A percentile compares a stretch with the other conserved stretches of the same genome.
These are phyloP conservation scores for Caenorhabditis virilis DNA, from an alignment of 2,888 invertebrate species.

Conservation along the genomic window DNA sequence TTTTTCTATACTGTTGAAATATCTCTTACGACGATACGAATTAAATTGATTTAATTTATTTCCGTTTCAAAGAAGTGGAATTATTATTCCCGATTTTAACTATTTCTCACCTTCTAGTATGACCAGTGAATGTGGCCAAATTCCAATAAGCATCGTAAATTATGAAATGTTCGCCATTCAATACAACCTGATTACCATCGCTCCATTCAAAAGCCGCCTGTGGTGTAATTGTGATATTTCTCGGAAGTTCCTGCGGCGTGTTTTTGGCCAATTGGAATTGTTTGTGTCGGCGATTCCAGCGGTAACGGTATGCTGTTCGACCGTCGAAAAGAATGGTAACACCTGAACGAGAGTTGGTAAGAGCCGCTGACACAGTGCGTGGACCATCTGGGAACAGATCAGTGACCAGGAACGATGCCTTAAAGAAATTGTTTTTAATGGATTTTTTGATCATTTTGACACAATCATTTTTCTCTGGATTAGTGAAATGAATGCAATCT, in stretches of 20 bases:
- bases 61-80: not conserved
- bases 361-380: slow-evolving; percentile 58
- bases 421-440: too few species aligned
- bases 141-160: slow-evolving; percentile 67
- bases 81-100: too few species aligned
- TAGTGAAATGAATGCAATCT: too few species aligned
- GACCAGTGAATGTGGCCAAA: slow-evolving; percentile 55
- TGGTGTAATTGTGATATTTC: slow-evolving; percentile 59
- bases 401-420: slow-evolving; percentile 51
- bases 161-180: slow-evolving; percentile 57
- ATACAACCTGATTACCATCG: slow-evolving; percentile 62
- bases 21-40: too few species aligned
- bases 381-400: slow-evolving; percentile 62
- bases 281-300: slow-evolving; percentile 59
- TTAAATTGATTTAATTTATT: too few species aligned
- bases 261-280: slow-evolving; percentile 59
- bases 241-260: slow-evolving; percentile 53
- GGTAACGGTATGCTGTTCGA: slow-evolving; percentile 57
- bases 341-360: slow-evolving; percentile 59
- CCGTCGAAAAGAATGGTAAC: slow-evolving; percentile 57
- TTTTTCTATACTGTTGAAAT: too few species aligned
- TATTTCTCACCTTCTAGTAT: slow-evolving; percentile 29
- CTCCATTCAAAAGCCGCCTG: slow-evolving; percentile 62
- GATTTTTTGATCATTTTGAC: too few species aligned
- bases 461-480: too few species aligned